Conservation (phyloP, 2,888 invertebrate genomes). For the Rhyacophila evoluta region DNA sequence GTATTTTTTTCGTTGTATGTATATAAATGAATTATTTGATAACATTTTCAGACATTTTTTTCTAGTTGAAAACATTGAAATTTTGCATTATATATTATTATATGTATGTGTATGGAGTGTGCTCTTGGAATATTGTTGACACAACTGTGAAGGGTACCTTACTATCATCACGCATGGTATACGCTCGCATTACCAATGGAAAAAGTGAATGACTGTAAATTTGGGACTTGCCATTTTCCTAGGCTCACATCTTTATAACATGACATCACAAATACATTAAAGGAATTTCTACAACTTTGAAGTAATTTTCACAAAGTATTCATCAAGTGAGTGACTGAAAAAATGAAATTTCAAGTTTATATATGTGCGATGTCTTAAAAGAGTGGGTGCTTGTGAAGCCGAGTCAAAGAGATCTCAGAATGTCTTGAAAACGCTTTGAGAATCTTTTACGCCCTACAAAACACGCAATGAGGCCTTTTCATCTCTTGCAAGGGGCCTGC, state of each 20-base stretch:
- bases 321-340: not conserved
- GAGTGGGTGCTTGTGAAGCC: not conserved
- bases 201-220: not conserved
- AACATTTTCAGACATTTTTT: too few relatives aligned
- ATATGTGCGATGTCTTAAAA: constrained; percentile 1
- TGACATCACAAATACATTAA: not conserved
- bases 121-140: too few relatives aligned
- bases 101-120: not conserved
- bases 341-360: not conserved
- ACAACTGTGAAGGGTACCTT: too few relatives aligned
- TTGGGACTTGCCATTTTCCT: not conserved
- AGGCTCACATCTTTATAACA: not conserved
- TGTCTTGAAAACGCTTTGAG: constrained; percentile 1
- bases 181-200: not conserved
- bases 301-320: not conserved
- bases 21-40: too few relatives aligned
- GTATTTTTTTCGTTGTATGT: too few relatives aligned
- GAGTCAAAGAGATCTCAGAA: not conserved
- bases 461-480: constrained; percentile 6
- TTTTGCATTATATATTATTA: not conserved
- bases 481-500: not conserved
- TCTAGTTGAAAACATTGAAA: too few relatives aligned
- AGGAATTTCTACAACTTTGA: not conserved
- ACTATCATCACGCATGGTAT: too few relatives aligned
- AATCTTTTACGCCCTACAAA: constrained; percentile 6